These are phyloP conservation scores for Zaprionus lachaisei DNA, from an alignment of 1,140 invertebrate genomes.

Conservation along the genomic window DNA sequence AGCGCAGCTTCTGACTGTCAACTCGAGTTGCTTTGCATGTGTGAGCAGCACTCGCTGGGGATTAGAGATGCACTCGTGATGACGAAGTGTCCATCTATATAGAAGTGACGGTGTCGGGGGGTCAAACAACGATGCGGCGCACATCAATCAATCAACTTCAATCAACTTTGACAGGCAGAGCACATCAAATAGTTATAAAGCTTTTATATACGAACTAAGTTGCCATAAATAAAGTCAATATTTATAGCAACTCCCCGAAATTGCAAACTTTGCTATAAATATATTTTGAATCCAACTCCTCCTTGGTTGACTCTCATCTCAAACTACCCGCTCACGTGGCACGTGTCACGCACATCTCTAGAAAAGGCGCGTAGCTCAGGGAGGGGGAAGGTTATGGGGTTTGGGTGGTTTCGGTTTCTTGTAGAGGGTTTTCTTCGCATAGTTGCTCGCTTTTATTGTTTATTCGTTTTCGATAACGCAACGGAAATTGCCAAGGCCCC, in stretches of 20 bases:
- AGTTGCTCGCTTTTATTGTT: constrained; percentile 72
- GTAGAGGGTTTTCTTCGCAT: constrained; percentile 42
- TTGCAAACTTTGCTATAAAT: no score
- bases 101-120: not conserved
- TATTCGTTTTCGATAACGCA: constrained; percentile 79
- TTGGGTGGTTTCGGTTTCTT: not conserved
- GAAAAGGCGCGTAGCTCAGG: not conserved
- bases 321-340: not conserved
- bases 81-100: not conserved
- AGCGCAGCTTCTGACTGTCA: constrained; percentile 37
- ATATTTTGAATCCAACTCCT: no score
- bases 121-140: not conserved
- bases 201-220: not conserved
- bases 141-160: constrained; percentile 7
- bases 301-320: no score
- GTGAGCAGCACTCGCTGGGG: constrained; percentile 9
- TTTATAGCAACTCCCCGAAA: not conserved
- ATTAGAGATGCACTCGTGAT: constrained; percentile 31
- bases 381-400: not conserved
- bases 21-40: constrained; percentile 51
- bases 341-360: constrained; percentile 35
- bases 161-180: not conserved
- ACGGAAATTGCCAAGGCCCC: constrained; percentile 72
- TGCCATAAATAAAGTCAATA: constrained; percentile 8
- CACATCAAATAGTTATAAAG: constrained; percentile 4